Evolutionary conservation across 2,113 vertebrate species (phyloP).

Genomic region (Hepsetus odoe): DNA sequence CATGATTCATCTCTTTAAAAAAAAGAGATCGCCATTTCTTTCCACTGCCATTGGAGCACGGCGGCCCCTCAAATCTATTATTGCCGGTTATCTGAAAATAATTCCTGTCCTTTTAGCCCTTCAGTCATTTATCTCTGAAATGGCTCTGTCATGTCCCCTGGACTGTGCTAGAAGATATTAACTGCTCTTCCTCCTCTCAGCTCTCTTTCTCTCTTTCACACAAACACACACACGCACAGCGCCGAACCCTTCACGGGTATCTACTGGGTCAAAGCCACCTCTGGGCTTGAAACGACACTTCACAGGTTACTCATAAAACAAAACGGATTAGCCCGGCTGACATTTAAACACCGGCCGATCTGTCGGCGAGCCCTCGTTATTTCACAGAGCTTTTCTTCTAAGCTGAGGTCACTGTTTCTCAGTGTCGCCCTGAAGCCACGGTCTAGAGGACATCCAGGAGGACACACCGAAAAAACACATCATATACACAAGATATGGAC

Average conservation of each 20-base stretch:
- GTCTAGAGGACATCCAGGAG: too few relatives aligned
- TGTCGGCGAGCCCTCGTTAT: neutral
- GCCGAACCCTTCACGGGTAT: neutral
- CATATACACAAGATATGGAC: too few relatives aligned
- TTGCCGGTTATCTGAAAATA: constrained; percentile 48
- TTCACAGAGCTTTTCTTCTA: neutral
- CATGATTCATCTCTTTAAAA: constrained; percentile 37
- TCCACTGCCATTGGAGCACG: neutral
- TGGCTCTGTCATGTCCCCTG: constrained; percentile 31
- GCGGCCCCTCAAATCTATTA: constrained; percentile 44
- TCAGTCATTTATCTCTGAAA: constrained; percentile 47
- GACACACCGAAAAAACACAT: too few relatives aligned
- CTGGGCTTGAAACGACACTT: constrained; percentile 12
- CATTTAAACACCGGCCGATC: constrained; percentile 1
- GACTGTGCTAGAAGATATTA: constrained; percentile 14
- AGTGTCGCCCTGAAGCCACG: too few relatives aligned
- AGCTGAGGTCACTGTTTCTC: too few relatives aligned
- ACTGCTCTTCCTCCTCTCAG: neutral
- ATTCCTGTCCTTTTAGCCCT: constrained; percentile 42
- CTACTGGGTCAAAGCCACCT: neutral
- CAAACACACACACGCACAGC: neutral
- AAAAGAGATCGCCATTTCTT: constrained; percentile 19
- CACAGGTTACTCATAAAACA: constrained; percentile 3
- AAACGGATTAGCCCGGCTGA: constrained; percentile 22
- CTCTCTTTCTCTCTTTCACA: neutral